Evolutionary conservation across 2,888 invertebrate species (phyloP).

Genomic region (Ormyrus labotus): DNA sequence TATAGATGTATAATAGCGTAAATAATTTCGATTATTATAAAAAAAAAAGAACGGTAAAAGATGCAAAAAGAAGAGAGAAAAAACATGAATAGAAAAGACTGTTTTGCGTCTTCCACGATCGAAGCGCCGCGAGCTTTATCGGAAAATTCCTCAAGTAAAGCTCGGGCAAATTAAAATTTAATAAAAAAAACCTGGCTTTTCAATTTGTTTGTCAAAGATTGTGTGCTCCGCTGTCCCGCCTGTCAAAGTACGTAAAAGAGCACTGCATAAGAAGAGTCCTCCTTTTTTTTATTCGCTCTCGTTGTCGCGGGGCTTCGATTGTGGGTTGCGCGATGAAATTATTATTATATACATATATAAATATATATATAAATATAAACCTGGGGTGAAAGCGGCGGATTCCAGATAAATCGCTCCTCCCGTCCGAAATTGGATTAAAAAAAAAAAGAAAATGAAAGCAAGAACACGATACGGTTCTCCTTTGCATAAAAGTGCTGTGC

Average conservation of each 20-base stretch:
- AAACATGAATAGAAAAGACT: conserved; percentile 53
- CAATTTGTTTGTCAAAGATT: conserved; percentile 13
- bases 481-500: conserved; percentile 35
- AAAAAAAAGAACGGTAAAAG: neutral
- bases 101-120: conserved; percentile 35
- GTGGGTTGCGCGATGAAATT: conserved; percentile 33
- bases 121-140: conserved; percentile 5
- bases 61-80: conserved; percentile 18
- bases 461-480: conserved; percentile 27
- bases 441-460: conserved; percentile 1
- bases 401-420: conserved; percentile 52
- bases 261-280: too few relatives aligned
- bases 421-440: conserved; percentile 50
- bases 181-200: conserved; percentile 8
- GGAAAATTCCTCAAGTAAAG: neutral
- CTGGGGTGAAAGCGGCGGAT: conserved; percentile 40
- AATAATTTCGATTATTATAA: conserved; percentile 36
- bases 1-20: conserved; percentile 45
- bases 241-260: neutral
- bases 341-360: conserved; percentile 32
- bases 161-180: neutral
- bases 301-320: conserved; percentile 26
- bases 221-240: too few relatives aligned
- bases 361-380: conserved; percentile 17
- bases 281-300: too few relatives aligned